These are phyloP conservation scores for Phyllotreta cruciferae DNA, from an alignment of 2,888 invertebrate genomes.

Conservation along the genomic window DNA sequence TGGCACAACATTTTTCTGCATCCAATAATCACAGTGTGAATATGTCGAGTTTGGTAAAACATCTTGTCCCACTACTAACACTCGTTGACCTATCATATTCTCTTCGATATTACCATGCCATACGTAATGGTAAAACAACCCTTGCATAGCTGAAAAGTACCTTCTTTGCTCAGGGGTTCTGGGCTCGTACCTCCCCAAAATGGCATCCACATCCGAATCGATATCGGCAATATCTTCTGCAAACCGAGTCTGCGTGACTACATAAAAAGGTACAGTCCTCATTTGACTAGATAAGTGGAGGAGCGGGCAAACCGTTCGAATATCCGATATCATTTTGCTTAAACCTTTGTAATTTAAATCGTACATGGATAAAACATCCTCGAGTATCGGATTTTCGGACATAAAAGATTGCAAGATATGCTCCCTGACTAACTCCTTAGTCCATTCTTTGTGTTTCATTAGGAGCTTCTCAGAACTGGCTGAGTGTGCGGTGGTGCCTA, in stretches of 20 bases:
- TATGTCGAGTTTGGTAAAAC: constrained; percentile 69
- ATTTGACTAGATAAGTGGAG: constrained; percentile 71
- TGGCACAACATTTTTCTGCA: constrained; percentile 75
- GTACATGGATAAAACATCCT: constrained; percentile 70
- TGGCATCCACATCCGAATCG: constrained; percentile 77
- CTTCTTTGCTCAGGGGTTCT: constrained; percentile 76
- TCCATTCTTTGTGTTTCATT: constrained; percentile 71
- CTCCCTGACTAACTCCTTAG: constrained; percentile 69
- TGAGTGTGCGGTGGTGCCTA: constrained; percentile 79
- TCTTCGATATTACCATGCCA: constrained; percentile 77
- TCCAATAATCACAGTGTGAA: constrained; percentile 81
- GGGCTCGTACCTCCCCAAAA: constrained; percentile 75
- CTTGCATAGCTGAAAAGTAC: constrained; percentile 80
- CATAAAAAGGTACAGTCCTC: constrained; percentile 74
- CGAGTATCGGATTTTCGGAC: constrained; percentile 68
- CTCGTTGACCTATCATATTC: constrained; percentile 63
- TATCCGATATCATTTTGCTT: constrained; percentile 77
- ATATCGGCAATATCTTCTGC: constrained; percentile 59
- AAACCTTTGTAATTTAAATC: constrained; percentile 72
- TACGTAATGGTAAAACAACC: constrained; percentile 82
- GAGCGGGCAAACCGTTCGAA: constrained; percentile 81
- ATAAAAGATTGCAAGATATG: constrained; percentile 71
- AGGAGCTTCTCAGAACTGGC: constrained; percentile 70
- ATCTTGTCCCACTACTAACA: constrained; percentile 77
- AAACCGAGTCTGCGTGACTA: constrained; percentile 71